Base-by-base conservation (phyloP, 2,113 vertebrate species). In the Pogona vitticeps region DNA sequence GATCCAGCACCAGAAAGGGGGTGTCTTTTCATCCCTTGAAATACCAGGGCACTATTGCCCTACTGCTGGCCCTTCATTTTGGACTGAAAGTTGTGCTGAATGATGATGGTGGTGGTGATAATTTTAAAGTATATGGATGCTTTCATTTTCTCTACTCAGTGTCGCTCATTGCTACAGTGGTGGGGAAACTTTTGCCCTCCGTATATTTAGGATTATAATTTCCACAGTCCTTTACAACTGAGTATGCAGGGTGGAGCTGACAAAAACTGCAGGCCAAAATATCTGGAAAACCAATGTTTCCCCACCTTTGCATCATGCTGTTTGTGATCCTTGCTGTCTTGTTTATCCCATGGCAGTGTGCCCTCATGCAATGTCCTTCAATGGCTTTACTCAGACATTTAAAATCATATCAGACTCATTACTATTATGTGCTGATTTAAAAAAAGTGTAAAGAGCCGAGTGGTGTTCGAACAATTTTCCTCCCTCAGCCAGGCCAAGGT, bases 331-430 rank as follows among this genome's bases (percentile, higher is more conserved):
- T 33, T 85, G 2, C n/a, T 56, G 21, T 26, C 31, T 63, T 33
- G 42, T 81, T 81, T 80, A 80, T 72, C 63, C 58, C 33, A n/a
- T n/a, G n/a, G 38, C 52, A 67, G 9, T 21, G 14, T 31, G 26
- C 2, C 56, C 20, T 21, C 80, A 28, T 26, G 21, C 26, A 68
- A 36, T 42, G 10, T 10, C 46, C 10, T 52, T 52, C 10, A 10
- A 52, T 10, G 10, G 46, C 10, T 52, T 52, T 10, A 52, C 10
- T 52, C 46, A 6, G 46, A 6, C 46, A 52, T 88, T 88, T 67
- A 61, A 92, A 82, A 72, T 56, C 79, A 85, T 82, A 82, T 82
- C 61, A 83, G 52, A 52, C 46, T 10, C 86, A 87, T 86, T 52
- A 91, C 88, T 31, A 67, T 52, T 82, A 82, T 56, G 31, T 58